Evolutionary conservation across 2,888 invertebrate genomes (phyloP).

Genomic region (Agrotis puta): DNA sequence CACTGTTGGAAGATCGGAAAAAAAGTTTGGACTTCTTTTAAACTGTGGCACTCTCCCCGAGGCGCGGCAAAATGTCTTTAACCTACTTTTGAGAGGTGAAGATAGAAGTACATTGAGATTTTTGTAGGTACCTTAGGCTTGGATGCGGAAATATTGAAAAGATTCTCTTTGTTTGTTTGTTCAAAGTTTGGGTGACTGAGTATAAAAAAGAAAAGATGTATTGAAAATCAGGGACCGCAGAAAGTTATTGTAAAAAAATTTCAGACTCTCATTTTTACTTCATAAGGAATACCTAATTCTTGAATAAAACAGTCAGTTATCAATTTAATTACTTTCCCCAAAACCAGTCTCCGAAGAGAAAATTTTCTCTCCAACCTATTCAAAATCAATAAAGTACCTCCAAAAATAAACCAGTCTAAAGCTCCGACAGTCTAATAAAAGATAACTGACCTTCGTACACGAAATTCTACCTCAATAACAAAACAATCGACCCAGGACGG

Average conservation of each 20-base stretch:
- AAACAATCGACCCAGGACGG: slow-evolving; percentile 28
- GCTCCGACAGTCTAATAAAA: slow-evolving; percentile 1
- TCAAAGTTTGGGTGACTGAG: slow-evolving; percentile 2
- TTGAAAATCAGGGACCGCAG: background rate
- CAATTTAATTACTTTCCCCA: background rate
- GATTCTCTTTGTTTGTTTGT: slow-evolving; percentile 11
- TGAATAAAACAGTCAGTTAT: background rate
- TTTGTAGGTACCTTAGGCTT: slow-evolving; percentile 17
- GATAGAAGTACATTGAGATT: slow-evolving; percentile 35
- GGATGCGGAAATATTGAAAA: slow-evolving; percentile 17
- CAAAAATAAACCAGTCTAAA: background rate
- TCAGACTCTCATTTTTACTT: background rate
- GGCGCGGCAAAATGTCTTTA: slow-evolving; percentile 48
- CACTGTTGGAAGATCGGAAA: slow-evolving; percentile 2
- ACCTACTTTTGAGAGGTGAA: slow-evolving; percentile 49
- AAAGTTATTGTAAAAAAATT: background rate
- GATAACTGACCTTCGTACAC: slow-evolving; percentile 9
- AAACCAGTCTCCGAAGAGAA: background rate
- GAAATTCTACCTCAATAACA: slow-evolving; percentile 17
- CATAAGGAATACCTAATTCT: too few relatives aligned
- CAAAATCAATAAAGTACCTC: background rate
- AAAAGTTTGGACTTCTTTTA: slow-evolving; percentile 16
- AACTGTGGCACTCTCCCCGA: slow-evolving; percentile 35
- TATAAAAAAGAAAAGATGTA: background rate
- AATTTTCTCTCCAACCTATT: background rate